A percentile compares a stretch with the other conserved stretches of the same genome.
Evolutionary conservation across 2,113 vertebrate genomes (phyloP).

Genomic region (Microcebus lehilahytsara): DNA sequence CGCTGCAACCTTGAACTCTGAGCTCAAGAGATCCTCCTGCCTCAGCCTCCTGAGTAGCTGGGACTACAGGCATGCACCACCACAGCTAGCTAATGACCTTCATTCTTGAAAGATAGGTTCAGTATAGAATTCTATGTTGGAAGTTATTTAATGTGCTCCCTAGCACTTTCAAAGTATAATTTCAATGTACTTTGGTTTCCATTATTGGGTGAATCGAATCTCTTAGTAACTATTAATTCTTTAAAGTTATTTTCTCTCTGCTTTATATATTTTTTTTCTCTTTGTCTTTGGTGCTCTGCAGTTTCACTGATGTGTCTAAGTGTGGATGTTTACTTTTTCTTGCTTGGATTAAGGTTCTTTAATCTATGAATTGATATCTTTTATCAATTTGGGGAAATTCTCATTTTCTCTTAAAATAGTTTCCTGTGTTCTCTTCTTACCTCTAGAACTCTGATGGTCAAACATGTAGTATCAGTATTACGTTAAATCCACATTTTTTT

Average conservation of each 20-base stretch:
- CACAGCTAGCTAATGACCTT: not conserved
- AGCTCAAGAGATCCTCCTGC: no score
- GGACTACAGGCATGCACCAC: no score
- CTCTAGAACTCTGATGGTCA: not conserved
- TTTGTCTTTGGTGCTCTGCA: not conserved
- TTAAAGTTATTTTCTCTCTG: not conserved
- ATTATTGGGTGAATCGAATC: not conserved
- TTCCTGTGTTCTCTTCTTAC: not conserved
- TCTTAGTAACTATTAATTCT: not conserved
- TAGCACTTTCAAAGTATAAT: not conserved
- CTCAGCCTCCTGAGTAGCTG: no score
- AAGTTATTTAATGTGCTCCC: not conserved
- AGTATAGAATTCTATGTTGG: not conserved
- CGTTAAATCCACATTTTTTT: not conserved
- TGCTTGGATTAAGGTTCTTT: not conserved
- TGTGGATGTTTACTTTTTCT: not conserved
- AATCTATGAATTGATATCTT: not conserved
- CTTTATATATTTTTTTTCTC: not conserved
- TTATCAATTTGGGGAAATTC: not conserved
- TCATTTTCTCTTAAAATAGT: not conserved
- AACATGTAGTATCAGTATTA: not conserved
- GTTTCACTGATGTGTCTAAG: not conserved
- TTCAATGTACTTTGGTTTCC: not conserved
- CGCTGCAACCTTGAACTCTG: no score
- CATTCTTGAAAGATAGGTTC: not conserved